Base-by-base conservation (phyloP, 1,140 invertebrate genomes). In the Drosophila quadrilineata region DNA sequence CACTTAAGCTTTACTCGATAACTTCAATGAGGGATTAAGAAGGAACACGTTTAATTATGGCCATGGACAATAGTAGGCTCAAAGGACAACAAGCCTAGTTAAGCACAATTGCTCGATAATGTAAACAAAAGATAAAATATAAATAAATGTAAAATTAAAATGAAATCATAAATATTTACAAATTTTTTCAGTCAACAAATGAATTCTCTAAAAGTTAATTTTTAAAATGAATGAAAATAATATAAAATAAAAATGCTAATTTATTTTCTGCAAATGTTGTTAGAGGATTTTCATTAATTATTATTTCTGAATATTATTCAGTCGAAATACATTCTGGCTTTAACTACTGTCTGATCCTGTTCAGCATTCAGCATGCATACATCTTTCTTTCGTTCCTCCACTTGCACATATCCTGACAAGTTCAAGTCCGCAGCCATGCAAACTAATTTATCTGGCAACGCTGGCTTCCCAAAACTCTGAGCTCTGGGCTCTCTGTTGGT, bases 371-470 rank as follows among this genome's bases (percentile, higher is more conserved):
- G n/a, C 19, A 16, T 28, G 22, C n/a, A 21, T n/a, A n/a, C n/a
- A n/a, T n/a, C n/a, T n/a, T 17, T 33, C 19, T 29, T 4, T 12
- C 29, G 29, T 16, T 12, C 35, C n/a, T 6, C 16, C 9, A 16
- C n/a, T 24, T 24, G 41, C 22, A 28, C 28, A 21, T 21, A 53
- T 45, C 53, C 66, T 12, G 49, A 71, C 71, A 82, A 82, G 76
- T 80, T 80, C 76, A 80, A 82, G 75, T 63, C 48, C 67, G 71
- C 33, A 54, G 49, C 35, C 49, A 57, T 28, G 52, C 29, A 52
- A 62, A 58, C 53, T 62, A 43, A 38, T 22, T 9, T 66, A 84
- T 82, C 77, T 85, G 77, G 77, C 77, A 84, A 84, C 69, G 73
- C 74, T 56, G 36, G 12, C 28, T 35, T 14, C 12, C 66, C n/a